Percentiles rank a stretch among this genome's conserved stretches.
Conservation (phyloP, 2,113 vertebrate species). For the Jaculus jaculus region DNA sequence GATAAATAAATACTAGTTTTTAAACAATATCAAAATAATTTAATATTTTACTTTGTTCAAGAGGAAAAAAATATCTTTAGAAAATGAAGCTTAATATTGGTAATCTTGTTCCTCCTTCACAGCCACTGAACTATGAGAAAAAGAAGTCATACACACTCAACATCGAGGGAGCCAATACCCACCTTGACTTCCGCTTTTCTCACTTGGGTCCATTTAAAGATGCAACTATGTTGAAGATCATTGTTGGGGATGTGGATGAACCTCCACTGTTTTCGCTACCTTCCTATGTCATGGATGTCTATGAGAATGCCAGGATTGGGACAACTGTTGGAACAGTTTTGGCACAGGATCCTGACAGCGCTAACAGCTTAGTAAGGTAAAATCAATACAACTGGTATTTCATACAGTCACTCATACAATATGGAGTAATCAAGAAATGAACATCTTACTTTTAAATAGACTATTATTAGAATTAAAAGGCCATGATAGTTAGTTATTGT, state of each 20-base stretch:
- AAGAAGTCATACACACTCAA: conserved; percentile 96
- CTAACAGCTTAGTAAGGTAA: conserved; percentile 94
- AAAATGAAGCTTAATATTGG: neutral
- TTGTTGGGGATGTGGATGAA: conserved; percentile 96
- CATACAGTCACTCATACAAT: neutral
- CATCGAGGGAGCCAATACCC: conserved; percentile 96
- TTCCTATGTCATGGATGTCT: conserved; percentile 96
- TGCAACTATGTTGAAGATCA: conserved; percentile 93
- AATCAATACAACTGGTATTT: neutral
- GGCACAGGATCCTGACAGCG: conserved; percentile 95
- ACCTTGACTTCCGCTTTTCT: conserved; percentile 94
- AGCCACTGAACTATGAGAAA: conserved; percentile 97
- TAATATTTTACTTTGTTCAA: neutral
- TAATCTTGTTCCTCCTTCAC: conserved; percentile 71
- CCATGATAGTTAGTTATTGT: neutral
- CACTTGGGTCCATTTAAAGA: conserved; percentile 97
- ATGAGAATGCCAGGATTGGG: conserved; percentile 92
- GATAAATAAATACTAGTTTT: neutral
- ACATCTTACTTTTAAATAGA: neutral
- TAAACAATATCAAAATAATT: neutral
- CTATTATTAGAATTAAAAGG: neutral
- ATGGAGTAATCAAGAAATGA: neutral
- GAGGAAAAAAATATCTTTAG: neutral
- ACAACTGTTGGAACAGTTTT: conserved; percentile 93
- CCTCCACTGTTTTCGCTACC: conserved; percentile 94